These are phyloP conservation scores for Epinephelus fuscoguttatus DNA, from an alignment of 2,113 vertebrate genomes.

Conservation along the genomic window DNA sequence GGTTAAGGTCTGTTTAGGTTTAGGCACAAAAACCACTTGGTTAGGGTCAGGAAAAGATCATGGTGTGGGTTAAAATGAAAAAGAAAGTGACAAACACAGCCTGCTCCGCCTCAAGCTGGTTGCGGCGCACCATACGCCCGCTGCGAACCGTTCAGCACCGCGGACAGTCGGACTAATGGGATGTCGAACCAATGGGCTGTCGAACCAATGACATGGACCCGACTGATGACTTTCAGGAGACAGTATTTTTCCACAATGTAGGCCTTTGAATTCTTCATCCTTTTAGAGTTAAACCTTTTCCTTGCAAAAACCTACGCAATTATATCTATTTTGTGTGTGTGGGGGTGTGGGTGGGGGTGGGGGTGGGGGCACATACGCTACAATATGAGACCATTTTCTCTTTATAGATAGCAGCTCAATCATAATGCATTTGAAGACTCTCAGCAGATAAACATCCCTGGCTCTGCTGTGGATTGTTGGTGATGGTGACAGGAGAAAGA, in stretches of 20 bases:
- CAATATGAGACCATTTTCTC: constrained; percentile 17
- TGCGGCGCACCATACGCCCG: no score
- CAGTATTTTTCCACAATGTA: not conserved
- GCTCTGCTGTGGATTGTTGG: constrained; percentile 15
- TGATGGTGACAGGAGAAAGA: constrained; percentile 27
- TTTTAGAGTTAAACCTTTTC: not conserved
- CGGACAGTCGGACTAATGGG: no score
- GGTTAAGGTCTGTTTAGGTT: no score
- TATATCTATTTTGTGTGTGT: constrained; percentile 6
- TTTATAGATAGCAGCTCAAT: constrained; percentile 28
- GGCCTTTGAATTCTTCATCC: not conserved
- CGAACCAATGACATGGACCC: no score
- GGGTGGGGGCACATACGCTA: not conserved
- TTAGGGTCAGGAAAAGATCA: no score
- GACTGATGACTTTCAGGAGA: not conserved
- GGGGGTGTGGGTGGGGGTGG: no score
- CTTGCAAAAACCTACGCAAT: not conserved
- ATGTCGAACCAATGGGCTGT: no score
- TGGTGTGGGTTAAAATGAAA: no score
- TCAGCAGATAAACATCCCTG: constrained; percentile 40
- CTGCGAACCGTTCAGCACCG: no score
- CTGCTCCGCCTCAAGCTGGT: no score
- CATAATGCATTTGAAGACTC: constrained; percentile 28
- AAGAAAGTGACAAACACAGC: no score
- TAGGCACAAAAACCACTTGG: no score